Conservation (phyloP, 2,113 vertebrate genomes). For the Eulacestoma nigropectus region DNA sequence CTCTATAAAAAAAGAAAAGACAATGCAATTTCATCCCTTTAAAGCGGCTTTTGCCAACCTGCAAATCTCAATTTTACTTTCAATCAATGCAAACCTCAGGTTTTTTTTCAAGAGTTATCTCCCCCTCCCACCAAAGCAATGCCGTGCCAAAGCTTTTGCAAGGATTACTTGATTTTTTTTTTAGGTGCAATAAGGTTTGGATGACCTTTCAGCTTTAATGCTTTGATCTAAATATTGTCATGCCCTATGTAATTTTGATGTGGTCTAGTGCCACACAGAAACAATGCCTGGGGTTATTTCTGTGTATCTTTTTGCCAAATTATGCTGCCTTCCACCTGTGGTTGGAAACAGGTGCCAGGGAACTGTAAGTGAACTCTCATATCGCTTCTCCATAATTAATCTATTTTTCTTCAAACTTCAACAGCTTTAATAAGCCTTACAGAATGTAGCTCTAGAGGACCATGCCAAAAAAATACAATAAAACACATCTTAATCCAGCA, state of each 20-base stretch:
- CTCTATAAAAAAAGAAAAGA: not conserved
- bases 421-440: not conserved
- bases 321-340: not conserved
- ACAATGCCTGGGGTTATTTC: not conserved
- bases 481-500: not conserved
- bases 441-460: not conserved
- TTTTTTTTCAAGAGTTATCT: not conserved
- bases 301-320: not conserved
- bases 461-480: not conserved
- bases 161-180: not conserved
- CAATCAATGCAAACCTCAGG: not conserved
- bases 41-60: not conserved
- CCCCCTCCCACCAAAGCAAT: not conserved
- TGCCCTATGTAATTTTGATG: not conserved
- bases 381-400: not conserved
- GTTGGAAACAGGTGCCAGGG: not conserved
- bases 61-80: not conserved
- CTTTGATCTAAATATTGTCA: conserved; percentile 11
- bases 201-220: conserved; percentile 1
- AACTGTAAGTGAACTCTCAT: not conserved
- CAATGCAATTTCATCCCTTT: not conserved
- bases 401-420: not conserved
- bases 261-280: not conserved
- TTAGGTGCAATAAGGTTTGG: not conserved
- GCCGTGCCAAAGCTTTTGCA: not conserved